Conservation (phyloP, 2,888 invertebrate species). For the Drosophila stalkeri region DNA sequence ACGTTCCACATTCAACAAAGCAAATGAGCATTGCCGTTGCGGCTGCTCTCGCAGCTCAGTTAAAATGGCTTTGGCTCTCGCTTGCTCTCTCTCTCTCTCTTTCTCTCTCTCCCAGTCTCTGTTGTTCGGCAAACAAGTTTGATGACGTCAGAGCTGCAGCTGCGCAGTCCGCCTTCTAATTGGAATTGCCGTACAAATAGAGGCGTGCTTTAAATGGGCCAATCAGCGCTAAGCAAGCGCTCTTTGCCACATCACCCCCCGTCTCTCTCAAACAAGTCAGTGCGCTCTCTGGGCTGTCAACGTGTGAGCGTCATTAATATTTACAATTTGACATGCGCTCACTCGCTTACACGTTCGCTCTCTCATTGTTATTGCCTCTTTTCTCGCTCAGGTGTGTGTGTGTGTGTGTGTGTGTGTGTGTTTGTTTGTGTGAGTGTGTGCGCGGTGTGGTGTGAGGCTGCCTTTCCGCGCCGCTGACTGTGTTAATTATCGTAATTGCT, state of each 20-base stretch:
- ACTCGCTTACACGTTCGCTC: constrained; percentile 21
- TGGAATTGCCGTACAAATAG: constrained; percentile 49
- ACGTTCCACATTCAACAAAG: constrained; percentile 70
- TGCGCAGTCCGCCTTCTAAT: constrained; percentile 63
- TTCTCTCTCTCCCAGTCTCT: not conserved
- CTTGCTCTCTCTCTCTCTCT: not conserved
- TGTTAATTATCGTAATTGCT: constrained; percentile 84
- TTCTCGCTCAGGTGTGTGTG: not conserved
- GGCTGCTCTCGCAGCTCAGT: constrained; percentile 16
- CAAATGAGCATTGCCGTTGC: constrained; percentile 46
- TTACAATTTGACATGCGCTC: constrained; percentile 79
- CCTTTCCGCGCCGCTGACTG: constrained; percentile 82
- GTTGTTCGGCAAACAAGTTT: constrained; percentile 61
- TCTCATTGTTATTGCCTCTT: constrained; percentile 15
- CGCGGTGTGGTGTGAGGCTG: constrained; percentile 36
- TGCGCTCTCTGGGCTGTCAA: constrained; percentile 74
- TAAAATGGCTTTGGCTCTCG: constrained; percentile 16
- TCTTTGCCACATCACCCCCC: constrained; percentile 10
- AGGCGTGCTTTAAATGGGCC: constrained; percentile 58
- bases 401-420: constrained; percentile 8
- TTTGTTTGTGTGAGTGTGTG: not conserved
- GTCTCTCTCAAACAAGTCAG: constrained; percentile 12
- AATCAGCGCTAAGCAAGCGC: constrained; percentile 56
- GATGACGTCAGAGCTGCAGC: constrained; percentile 75
- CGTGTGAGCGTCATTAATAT: constrained; percentile 83